Base-by-base conservation (phyloP, 2,888 invertebrate genomes). In the Lasius fuliginosus region DNA sequence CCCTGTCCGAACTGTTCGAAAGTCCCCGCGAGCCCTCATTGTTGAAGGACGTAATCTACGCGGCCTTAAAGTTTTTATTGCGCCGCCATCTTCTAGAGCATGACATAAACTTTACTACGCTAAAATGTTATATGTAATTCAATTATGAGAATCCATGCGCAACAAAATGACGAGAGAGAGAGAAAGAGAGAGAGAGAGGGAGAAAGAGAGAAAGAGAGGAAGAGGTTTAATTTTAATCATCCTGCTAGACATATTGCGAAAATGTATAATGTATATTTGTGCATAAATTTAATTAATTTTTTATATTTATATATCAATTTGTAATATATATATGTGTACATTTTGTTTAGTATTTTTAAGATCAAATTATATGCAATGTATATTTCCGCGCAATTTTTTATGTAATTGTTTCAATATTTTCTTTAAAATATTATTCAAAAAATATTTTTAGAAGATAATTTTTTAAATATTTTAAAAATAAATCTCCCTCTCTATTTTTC, bases 41-140 rank as follows among this genome's bases (percentile, higher is more conserved):
- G 69, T 79, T 71, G 79, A 60, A 81, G 71, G 79, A 62, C 46
- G 46, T 71, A 60, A 71, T 60, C 46, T 71, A 81, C 46, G 46
- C 18, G 33, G 46, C 73, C n/a, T 36, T 62, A 81, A 60, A 81
- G 27, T 71, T 73, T 81, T 81, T 60, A 73, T 60, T 46, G 12
- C 79, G 42, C 33, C 30, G 42, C 69, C 42, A 58, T 71, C 15
- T 30, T 46, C n/a, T 67, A 46, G 73, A 79, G 33, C 40, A 33
- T 18, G 23, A 46, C 11, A 58, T 58, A 68, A 69, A 77, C 36
- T 68, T 77, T 56, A 56, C 56, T 27, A 53, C n/a, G 56, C 27
- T 58, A 58, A 42, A 76, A 42, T 68, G 15, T 58, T 68, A 12
- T n/a, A 58, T 11, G 53, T 30, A 30, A 40, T 68, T 77, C 15